These are phyloP conservation scores for Melieria omissa DNA, from an alignment of 2,888 invertebrate genomes.

Conservation along the genomic window DNA sequence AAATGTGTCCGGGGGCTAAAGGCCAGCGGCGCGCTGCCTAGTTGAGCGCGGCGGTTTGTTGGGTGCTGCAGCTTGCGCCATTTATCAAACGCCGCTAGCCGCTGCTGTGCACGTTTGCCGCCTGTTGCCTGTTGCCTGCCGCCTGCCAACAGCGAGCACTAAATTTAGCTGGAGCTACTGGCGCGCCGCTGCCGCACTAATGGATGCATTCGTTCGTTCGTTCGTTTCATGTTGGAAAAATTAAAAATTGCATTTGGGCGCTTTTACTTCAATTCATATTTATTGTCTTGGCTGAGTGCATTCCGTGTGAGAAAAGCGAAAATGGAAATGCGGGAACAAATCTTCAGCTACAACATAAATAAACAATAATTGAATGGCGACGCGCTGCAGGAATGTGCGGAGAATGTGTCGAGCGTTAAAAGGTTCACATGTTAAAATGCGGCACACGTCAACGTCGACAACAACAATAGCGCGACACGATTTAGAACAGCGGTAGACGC, in stretches of 20 bases:
- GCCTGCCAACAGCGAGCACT: not conserved
- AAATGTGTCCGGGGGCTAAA: conserved; percentile 25
- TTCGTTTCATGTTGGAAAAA: conserved; percentile 19
- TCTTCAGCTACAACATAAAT: not conserved
- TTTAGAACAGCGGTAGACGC: not conserved
- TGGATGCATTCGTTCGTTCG: conserved; percentile 16
- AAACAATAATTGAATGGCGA: not conserved
- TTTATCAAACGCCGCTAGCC: conserved; percentile 21
- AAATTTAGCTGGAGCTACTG: conserved; percentile 6
- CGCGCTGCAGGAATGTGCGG: conserved; percentile 34
- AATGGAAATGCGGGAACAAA: conserved; percentile 7
- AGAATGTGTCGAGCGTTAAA: conserved; percentile 61
- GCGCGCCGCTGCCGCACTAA: conserved; percentile 7
- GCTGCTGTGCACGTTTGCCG: not conserved
- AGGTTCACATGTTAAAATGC: conserved; percentile 53
- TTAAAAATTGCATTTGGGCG: conserved; percentile 27
- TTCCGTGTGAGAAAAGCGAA: conserved; percentile 2
- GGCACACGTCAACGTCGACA: conserved; percentile 38
- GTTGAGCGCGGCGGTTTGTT: not conserved
- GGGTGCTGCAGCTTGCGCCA: conserved; percentile 21
- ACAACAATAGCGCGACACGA: not conserved
- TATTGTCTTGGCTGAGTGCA: conserved; percentile 29
- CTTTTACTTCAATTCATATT: conserved; percentile 27
- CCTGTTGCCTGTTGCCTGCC: not conserved
- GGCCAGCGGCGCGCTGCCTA: not conserved